phyloP scores from a whole-genome alignment of 2,113 vertebrate genomes.

The Melospiza georgiana region DNA sequence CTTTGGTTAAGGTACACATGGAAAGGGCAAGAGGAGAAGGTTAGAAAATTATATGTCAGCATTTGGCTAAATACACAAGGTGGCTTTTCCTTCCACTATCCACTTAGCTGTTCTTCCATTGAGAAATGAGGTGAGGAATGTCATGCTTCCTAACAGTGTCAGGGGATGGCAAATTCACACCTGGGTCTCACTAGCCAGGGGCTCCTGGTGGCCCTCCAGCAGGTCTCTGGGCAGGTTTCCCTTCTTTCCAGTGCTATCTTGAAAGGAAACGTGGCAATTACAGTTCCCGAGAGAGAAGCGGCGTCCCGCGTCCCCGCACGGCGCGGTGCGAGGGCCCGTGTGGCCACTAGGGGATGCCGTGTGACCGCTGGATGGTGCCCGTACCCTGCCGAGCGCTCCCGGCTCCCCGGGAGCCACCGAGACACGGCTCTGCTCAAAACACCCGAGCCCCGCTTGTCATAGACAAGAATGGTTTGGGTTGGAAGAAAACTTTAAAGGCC shows the following conservation, averaged over 20 bases:
- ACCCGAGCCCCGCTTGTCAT: background rate
- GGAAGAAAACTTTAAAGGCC: background rate
- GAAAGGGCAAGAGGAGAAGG: background rate
- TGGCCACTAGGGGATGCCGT: constrained; percentile 46
- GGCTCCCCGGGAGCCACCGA: rapidly evolving
- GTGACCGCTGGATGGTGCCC: constrained; percentile 27
- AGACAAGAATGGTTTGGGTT: background rate
- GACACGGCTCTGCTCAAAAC: background rate
- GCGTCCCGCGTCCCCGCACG: rapidly evolving
- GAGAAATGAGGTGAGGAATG: background rate
- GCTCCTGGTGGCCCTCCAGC: background rate
- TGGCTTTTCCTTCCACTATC: background rate
- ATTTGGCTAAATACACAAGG: background rate
- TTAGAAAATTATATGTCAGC: background rate
- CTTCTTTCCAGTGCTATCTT: background rate
- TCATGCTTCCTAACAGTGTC: background rate
- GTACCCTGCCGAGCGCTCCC: background rate
- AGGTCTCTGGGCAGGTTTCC: background rate
- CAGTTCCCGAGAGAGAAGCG: background rate
- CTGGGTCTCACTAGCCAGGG: background rate
- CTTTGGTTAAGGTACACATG: background rate
- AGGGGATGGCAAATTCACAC: background rate
- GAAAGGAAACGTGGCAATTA: background rate
- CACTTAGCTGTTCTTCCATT: background rate
- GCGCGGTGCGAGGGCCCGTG: background rate